A percentile compares a stretch with the other conserved stretches of the same genome.
These are phyloP conservation scores for Thaumatotibia leucotreta DNA, from an alignment of 1,140 invertebrate genomes.

Conservation along the genomic window DNA sequence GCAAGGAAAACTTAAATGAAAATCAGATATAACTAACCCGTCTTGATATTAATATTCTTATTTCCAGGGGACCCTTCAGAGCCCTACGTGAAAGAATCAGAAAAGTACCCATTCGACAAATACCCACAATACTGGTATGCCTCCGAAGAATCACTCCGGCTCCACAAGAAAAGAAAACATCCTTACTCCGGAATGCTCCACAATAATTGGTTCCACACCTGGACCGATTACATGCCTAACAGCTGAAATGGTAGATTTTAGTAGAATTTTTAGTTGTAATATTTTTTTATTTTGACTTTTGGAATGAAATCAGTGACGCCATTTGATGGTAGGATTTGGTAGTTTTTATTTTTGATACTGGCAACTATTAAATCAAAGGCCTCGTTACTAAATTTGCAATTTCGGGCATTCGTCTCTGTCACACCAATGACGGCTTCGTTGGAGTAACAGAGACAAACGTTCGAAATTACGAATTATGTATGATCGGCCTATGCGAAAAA, in stretches of 20 bases:
- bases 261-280: background rate
- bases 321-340: background rate
- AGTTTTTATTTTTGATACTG: background rate
- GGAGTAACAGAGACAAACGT: no score
- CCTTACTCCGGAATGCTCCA: conserved; percentile 62
- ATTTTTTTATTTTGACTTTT: background rate
- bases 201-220: conserved; percentile 53
- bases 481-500: no score
- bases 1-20: no score
- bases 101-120: conserved; percentile 56
- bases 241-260: conserved; percentile 24
- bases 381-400: no score
- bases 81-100: conserved; percentile 51
- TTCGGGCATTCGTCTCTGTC: no score
- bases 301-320: background rate
- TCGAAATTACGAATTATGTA: no score
- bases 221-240: conserved; percentile 48
- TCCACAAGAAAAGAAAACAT: conserved; percentile 66
- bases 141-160: conserved; percentile 54
- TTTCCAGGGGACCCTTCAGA: conserved; percentile 45
- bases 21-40: no score
- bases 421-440: no score
- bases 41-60: background rate
- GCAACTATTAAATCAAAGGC: background rate
- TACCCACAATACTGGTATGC: conserved; percentile 67